Evolutionary conservation across 1,140 invertebrate species (phyloP), one percentile per base, ranked within the genome.

Genomic region (Megathymus violae): DNA sequence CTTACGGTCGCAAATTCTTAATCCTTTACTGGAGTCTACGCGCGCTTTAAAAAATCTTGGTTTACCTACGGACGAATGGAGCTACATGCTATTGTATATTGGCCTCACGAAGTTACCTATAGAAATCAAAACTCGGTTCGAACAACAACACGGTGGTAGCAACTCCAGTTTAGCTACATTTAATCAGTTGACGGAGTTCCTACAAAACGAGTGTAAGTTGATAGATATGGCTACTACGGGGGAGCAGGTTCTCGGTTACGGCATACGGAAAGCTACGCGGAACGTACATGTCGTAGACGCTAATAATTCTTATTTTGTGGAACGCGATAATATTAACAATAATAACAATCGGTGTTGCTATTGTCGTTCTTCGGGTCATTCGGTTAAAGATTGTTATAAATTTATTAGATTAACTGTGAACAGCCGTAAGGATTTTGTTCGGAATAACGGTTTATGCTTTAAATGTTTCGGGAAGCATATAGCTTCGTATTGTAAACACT

Each of bases 101-200:
- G 15, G 19, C 15, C 13, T 56, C 4, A 56, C 52, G 14, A 56
- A 56, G 15, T 16, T 56, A n/a, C 11, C 52, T 43, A 43, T 15
- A 3, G 38, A 56, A 15, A 43, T 43, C 15, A 56, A 56, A 31
- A 56, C 52, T 14, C 52, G 52, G n/a, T 56, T 56, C 27, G 52
- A 56, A 31, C 52, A 56, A 19, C 7, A 15, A 13, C 43, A 43
- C 22, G 52, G 52, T 19, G 52, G 52, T 16, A 43, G 27, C 31
- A 16, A 43, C 0, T 14, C 34, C 13, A 43, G n/a, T 13, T 31
- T 56, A n/a, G 38, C 52, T 25, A 56, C 52, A 27, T 56, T 56
- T 4, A 11, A 40, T 6, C 31, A 56, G 34, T 13, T 56, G 34
- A 15, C 25, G 13, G 40, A 43, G 41, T 56, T 56, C 7, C 41